Base-by-base conservation (phyloP, 2,797 vertebrate species). In the Phalloptychus januarius region DNA sequence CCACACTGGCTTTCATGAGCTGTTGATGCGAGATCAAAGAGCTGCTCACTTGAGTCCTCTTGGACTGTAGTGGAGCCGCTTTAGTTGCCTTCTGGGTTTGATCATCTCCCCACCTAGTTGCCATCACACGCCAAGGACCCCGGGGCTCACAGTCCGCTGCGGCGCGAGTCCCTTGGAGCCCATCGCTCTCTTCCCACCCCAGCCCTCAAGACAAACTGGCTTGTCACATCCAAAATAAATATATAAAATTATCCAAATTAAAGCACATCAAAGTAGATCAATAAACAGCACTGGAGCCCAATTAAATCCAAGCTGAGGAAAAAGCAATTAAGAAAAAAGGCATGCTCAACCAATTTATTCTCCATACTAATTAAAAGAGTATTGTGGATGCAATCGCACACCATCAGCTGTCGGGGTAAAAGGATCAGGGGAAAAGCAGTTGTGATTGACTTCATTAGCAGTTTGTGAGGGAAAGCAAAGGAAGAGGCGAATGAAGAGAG, bases 301-400 rank as follows among this genome's bases (percentile, higher is more conserved):
- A 96, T 96, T 96, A 96, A 94, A 95, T 95, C 88, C 91, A 89
- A 94, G 88, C 93, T 80, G 93, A 93, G 93, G 92, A 95, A 95
- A 95, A 96, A 95, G 95, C 95, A 96, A 96, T 96, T 96, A 96
- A 92, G 94, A 91, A 93, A 95, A 95, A 96, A 96, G 93, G 94
- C 93, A 93, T 94, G 93, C 94, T 93, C 94, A 95, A 94, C 93
- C 93, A 95, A 95, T 96, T 95, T 95, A 95, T 93, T 94, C 94
- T 96, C 90, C 94, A 92, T 94, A 95, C 95, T 96, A 96, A 96
- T 96, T 96, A 96, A 96, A 95, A 94, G 89, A 93, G 95, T 91
- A 94, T 94, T 93, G 93, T 95, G 93, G 93, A 95, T 95, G 93
- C 94, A 95, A 95, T 96, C 91, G 90, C 92, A 95, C 94, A 94